phyloP scores from a whole-genome alignment of 2,888 invertebrate species.

The Pristionchus maxplancki region DNA sequence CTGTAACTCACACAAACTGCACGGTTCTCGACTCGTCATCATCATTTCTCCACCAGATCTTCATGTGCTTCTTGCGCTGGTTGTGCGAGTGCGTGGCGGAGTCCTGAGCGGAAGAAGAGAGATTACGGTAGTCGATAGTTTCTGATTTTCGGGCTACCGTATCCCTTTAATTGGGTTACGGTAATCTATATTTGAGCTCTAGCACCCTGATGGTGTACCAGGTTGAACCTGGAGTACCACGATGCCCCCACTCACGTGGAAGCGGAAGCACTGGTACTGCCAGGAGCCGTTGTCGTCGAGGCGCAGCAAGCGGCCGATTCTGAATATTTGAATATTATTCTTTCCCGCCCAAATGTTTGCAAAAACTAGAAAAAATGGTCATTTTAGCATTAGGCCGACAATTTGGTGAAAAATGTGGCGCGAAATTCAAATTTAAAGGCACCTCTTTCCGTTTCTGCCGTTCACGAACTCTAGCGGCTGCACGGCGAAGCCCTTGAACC shows the following conservation, averaged over 20 bases:
- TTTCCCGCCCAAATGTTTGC: background rate
- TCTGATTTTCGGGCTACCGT: no score
- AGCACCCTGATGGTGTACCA: no score
- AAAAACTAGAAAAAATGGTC: background rate
- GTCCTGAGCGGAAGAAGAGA: slow-evolving; percentile 53
- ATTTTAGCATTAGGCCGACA: background rate
- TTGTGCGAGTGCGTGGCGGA: slow-evolving; percentile 76
- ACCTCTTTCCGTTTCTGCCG: slow-evolving; percentile 67
- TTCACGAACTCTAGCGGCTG: slow-evolving; percentile 74
- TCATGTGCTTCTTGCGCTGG: slow-evolving; percentile 74
- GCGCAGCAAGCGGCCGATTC: slow-evolving; percentile 74
- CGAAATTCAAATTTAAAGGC: background rate
- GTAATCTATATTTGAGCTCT: no score
- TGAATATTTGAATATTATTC: slow-evolving; percentile 51
- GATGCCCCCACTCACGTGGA: slow-evolving; percentile 52
- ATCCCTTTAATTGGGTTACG: no score
- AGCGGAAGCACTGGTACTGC: slow-evolving; percentile 75
- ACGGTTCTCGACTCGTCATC: slow-evolving; percentile 70
- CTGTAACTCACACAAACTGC: slow-evolving; percentile 72
- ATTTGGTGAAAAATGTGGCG: background rate
- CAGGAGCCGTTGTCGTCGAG: slow-evolving; percentile 75
- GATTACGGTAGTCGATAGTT: no score
- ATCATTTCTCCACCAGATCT: slow-evolving; percentile 75
- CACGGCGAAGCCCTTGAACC: slow-evolving; percentile 76
- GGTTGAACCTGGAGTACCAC: no score